phyloP scores from a whole-genome alignment of 35 echinoderm and acorn worm species.

The Ophiothrix spiculata region DNA sequence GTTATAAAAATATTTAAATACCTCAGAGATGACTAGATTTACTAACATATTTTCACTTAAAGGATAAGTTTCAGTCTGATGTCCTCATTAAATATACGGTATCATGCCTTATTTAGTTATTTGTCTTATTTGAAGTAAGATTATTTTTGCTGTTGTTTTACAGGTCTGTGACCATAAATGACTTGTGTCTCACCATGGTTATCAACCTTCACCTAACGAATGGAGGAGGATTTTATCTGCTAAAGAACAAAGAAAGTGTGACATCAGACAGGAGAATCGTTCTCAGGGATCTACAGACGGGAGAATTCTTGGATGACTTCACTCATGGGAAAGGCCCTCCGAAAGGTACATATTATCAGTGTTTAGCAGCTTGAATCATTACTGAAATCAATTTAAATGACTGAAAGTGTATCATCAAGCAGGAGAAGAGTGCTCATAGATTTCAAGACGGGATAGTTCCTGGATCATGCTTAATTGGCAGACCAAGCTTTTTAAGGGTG shows the following conservation, averaged over 20 bases:
- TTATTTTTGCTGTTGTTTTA: no score
- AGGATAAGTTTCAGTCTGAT: no score
- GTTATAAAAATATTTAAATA: no score
- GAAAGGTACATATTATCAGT: conserved; percentile 87
- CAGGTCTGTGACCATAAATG: conserved; percentile 77
- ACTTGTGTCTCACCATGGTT: conserved; percentile 77
- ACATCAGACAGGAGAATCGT: conserved; percentile 79
- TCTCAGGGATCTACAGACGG: conserved; percentile 66
- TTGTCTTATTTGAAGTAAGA: no score
- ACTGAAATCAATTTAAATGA: no score
- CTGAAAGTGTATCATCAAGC: conserved; percentile 72
- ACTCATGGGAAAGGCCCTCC: conserved; percentile 76
- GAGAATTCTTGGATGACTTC: conserved; percentile 92
- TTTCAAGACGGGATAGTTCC: conserved; percentile 72
- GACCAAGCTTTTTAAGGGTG: no score
- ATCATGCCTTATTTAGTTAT: no score
- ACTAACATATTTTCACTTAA: no score
- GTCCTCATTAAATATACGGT: no score
- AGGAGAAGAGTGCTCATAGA: conserved; percentile 71
- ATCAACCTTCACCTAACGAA: conserved; percentile 87
- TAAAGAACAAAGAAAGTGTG: conserved; percentile 58
- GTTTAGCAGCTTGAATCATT: no score
- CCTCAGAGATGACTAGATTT: no score
- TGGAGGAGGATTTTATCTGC: conserved; percentile 86
- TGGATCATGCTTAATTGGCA: no score